Evolutionary conservation across 2,797 vertebrate genomes (phyloP).

Genomic region (Bryconaethiops microstoma): DNA sequence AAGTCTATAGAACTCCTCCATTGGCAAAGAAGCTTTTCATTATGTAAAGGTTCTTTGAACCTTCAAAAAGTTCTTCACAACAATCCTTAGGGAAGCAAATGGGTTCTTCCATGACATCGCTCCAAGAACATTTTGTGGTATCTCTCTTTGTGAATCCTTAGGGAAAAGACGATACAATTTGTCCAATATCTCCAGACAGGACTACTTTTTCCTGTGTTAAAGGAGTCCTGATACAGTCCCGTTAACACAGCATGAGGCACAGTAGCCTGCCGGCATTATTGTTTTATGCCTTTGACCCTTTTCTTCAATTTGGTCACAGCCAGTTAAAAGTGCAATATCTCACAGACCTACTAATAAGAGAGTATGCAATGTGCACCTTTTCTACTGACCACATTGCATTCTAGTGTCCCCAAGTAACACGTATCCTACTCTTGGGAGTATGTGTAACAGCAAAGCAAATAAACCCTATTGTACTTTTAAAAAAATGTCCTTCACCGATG

Average conservation of each 20-base stretch:
- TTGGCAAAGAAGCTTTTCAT: too few species aligned
- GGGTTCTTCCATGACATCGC: too few species aligned
- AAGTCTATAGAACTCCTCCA: too few species aligned
- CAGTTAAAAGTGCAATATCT: conserved; percentile 1
- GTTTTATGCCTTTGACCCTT: conserved; percentile 12
- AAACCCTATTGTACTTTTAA: neutral
- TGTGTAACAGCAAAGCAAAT: neutral
- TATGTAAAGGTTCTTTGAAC: too few species aligned
- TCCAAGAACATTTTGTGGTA: too few species aligned
- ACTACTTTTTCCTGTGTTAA: neutral
- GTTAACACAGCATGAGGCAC: neutral
- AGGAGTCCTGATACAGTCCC: neutral
- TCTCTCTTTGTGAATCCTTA: too few species aligned
- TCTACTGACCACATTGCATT: neutral
- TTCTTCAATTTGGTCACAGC: neutral
- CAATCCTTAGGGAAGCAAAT: too few species aligned
- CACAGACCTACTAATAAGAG: conserved; percentile 13
- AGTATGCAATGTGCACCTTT: neutral
- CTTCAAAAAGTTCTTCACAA: too few species aligned
- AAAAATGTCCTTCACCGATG: neutral
- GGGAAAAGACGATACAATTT: neutral
- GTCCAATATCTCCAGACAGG: neutral
- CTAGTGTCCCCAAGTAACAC: neutral
- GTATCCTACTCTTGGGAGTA: neutral
- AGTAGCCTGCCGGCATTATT: neutral